Conservation (phyloP, 2,113 vertebrate genomes). For the Donacobius atricapilla region DNA sequence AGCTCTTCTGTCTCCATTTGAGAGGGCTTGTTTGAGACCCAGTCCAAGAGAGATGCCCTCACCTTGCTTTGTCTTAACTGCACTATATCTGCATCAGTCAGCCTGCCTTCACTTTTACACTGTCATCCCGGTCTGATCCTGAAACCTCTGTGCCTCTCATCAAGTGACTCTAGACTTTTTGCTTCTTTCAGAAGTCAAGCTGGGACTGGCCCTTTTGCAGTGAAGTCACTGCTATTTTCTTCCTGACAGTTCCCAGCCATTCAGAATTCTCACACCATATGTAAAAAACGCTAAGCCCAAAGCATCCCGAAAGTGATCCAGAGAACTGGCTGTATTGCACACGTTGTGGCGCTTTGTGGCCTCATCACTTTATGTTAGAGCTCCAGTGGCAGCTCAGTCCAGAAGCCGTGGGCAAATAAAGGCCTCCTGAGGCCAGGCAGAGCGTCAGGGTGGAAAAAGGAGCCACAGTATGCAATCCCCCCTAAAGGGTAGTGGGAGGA, state of each 20-base stretch:
- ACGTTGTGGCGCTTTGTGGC: not conserved
- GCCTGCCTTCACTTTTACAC: not conserved
- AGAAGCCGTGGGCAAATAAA: not conserved
- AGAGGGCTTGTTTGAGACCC: not conserved
- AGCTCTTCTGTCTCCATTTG: not conserved
- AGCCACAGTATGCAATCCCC: accelerated
- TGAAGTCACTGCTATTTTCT: not conserved
- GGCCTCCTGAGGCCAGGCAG: not conserved
- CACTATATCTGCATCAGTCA: not conserved
- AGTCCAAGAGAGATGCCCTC: not conserved
- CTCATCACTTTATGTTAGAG: not conserved
- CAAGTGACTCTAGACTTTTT: not conserved
- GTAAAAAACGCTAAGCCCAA: not conserved
- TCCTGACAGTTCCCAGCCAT: not conserved
- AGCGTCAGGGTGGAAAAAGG: not conserved
- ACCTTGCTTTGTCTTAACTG: accelerated
- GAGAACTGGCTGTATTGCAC: not conserved
- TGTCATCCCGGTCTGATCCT: not conserved
- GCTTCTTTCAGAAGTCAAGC: not conserved
- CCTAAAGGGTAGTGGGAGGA: accelerated
- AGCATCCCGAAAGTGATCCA: not conserved
- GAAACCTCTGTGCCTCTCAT: not conserved
- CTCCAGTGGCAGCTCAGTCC: not conserved
- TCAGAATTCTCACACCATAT: not conserved
- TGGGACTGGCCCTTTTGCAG: not conserved